Evolutionary conservation across 2,797 vertebrate genomes (phyloP), one percentile per base, ranked within the genome.

Genomic region (Pterois miles): DNA sequence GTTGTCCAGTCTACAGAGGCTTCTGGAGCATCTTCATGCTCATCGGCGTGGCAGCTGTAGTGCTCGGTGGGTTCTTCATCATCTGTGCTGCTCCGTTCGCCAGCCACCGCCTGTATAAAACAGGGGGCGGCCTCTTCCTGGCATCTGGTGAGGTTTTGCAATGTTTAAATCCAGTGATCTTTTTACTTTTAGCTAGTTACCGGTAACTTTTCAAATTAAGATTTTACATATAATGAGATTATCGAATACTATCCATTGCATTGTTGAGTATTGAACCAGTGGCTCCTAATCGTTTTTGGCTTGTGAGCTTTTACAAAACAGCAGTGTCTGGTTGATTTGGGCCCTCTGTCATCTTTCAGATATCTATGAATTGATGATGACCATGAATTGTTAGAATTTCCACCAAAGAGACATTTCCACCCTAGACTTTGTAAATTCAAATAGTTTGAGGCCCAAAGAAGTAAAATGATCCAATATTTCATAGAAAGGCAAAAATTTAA

Each of bases 1-100:
- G 65, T 59, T 78, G 9, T 95, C 31, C 86, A 99, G 98, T 99
- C 93, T 99, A 98, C 93, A 97, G 97, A 85, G 96, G 97, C 67
- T 99, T 99, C 91, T 99, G 98, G 98, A 97, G 97, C 6, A 84
- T 99, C 80, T 96, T 98, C 36, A 96, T 98, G 96, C 95, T 99
- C 33, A 91, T 99, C 33, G 97, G 97, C 2, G 96, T 99, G 29
- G 91, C 94, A 0, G 92, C 97, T 13, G 94, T 96, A 2, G 82
- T 97, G 80, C 86, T 92, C 0, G 98, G 92, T 0, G 97, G 98
- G 53, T 99, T 99, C 90, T 29, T 98, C 90, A 97, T 99, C 93
- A 97, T 99, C 94, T 99, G 98, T 27, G 98, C 97, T 12, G 98
- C 98, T 81, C 98, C 98, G 3, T 99, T 99, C 74, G 85, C 96